Conservation (phyloP, 2,797 vertebrate species). For the Alauda arvensis region DNA sequence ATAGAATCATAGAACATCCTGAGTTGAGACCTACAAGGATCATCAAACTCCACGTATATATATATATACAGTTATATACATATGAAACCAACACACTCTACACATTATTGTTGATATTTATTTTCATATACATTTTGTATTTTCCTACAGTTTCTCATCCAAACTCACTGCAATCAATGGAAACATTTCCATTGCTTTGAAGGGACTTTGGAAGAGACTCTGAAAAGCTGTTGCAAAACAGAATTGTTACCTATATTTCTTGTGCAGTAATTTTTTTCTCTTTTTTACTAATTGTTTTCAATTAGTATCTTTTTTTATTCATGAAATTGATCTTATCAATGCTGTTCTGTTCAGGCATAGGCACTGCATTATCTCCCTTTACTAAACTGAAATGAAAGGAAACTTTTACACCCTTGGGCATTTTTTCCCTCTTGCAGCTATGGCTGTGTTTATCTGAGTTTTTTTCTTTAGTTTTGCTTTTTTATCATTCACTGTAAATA, state of each 20-base stretch:
- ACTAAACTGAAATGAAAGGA: constrained; percentile 6
- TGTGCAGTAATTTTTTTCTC: neutral
- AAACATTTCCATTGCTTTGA: neutral
- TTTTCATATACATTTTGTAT: neutral
- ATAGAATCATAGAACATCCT: neutral
- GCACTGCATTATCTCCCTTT: neutral
- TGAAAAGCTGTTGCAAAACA: neutral
- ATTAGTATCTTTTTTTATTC: neutral
- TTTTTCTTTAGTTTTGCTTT: neutral
- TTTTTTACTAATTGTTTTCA: neutral
- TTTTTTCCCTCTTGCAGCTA: neutral
- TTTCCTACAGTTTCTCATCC: neutral
- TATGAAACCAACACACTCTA: neutral
- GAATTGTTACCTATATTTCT: neutral
- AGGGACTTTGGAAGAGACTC: neutral
- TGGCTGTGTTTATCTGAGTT: constrained; percentile 1
- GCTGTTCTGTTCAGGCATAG: neutral
- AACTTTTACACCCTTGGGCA: neutral
- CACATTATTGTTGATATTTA: neutral
- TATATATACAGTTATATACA: neutral
- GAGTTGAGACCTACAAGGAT: neutral
- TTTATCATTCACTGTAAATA: constrained; percentile 25
- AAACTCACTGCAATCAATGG: neutral
- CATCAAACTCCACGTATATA: neutral
- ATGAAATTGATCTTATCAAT: neutral